phyloP scores from a whole-genome alignment of 2,797 vertebrate species.

The Odontamblyopus rebecca region DNA sequence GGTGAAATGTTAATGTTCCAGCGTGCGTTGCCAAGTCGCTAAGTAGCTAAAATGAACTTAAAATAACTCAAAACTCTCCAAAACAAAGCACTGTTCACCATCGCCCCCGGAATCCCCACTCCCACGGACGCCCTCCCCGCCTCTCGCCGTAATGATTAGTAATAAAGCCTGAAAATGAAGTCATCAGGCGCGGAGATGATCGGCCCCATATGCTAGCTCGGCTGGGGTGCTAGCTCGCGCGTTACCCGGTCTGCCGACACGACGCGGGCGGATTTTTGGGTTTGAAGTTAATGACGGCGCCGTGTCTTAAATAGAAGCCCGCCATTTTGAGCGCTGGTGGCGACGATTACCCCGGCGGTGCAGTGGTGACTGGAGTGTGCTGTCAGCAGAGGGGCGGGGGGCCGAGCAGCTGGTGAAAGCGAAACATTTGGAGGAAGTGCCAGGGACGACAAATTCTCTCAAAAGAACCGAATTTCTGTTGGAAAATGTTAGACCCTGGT shows the following conservation, averaged over 20 bases:
- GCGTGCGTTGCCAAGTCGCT: background rate
- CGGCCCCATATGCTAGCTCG: constrained; percentile 46
- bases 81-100: background rate
- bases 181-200: constrained; percentile 48
- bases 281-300: background rate
- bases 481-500: background rate
- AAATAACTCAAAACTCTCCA: background rate
- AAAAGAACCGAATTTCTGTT: background rate
- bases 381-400: constrained; percentile 2
- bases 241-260: constrained; percentile 11
- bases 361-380: background rate
- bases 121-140: constrained; percentile 12
- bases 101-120: background rate
- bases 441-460: background rate
- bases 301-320: constrained; percentile 5
- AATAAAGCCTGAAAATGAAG: constrained; percentile 41
- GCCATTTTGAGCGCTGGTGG: background rate
- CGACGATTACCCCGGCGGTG: constrained; percentile 7
- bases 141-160: constrained; percentile 40
- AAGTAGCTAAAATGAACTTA: background rate
- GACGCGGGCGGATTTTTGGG: constrained; percentile 3
- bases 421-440: background rate
- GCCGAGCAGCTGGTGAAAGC: background rate
- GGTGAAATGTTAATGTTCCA: background rate
- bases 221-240: constrained; percentile 23